Evolutionary conservation across 2,888 invertebrate genomes (phyloP).

Genomic region (Chymomyza fuscimana): DNA sequence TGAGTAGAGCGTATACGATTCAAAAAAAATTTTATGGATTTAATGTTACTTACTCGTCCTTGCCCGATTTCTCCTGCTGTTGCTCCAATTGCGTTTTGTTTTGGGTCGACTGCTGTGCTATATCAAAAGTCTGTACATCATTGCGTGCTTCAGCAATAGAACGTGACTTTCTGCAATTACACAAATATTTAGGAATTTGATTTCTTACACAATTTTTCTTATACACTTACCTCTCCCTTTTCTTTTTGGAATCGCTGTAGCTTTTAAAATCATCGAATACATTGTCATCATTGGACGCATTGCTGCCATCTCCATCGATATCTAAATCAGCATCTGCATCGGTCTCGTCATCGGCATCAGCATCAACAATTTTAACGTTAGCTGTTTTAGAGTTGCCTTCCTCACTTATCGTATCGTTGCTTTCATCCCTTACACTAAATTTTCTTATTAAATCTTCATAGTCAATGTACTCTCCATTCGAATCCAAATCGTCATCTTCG

Average conservation of each 20-base stretch:
- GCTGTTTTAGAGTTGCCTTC: neutral
- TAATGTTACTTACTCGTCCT: slow-evolving; percentile 54
- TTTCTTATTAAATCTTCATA: slow-evolving; percentile 50
- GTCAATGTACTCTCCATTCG: slow-evolving; percentile 42
- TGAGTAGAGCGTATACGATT: no score
- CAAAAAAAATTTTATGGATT: slow-evolving; percentile 3
- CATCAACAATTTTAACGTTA: neutral
- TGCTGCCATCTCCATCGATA: slow-evolving; percentile 30
- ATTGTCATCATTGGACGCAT: slow-evolving; percentile 63
- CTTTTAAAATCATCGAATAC: slow-evolving; percentile 73
- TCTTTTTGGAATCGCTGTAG: slow-evolving; percentile 63
- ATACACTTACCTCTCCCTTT: slow-evolving; percentile 58
- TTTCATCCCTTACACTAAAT: slow-evolving; percentile 19
- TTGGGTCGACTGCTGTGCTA: slow-evolving; percentile 27
- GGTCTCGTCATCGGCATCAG: slow-evolving; percentile 5
- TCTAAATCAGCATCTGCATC: slow-evolving; percentile 10
- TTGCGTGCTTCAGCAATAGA: slow-evolving; percentile 71
- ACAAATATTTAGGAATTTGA: neutral
- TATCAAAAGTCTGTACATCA: slow-evolving; percentile 78
- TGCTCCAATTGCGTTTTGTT: slow-evolving; percentile 33
- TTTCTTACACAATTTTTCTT: neutral
- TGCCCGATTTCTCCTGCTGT: slow-evolving; percentile 36
- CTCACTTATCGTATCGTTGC: slow-evolving; percentile 8
- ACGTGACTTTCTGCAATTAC: slow-evolving; percentile 71
- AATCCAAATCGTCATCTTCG: slow-evolving; percentile 33